Conservation (phyloP, 2,113 vertebrate species). For the Dicaeum eximium region DNA sequence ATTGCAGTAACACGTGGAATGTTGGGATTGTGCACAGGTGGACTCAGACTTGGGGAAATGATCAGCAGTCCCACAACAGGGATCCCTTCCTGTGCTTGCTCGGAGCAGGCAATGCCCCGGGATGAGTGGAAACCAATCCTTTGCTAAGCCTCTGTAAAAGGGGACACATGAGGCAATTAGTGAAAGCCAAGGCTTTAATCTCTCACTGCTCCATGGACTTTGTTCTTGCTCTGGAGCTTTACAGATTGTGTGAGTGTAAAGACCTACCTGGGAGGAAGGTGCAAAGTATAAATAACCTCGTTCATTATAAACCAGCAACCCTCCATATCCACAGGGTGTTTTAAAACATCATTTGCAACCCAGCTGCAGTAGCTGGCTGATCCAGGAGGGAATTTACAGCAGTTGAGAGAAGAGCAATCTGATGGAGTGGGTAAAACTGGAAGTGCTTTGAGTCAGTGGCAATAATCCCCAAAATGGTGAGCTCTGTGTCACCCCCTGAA, state of each 20-base stretch:
- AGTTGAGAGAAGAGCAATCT: not conserved
- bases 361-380: not conserved
- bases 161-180: not conserved
- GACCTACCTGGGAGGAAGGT: not conserved
- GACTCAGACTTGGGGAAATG: too few relatives aligned
- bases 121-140: not conserved
- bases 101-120: not conserved
- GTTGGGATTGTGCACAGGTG: not conserved
- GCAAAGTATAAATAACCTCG: not conserved
- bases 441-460: not conserved
- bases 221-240: not conserved
- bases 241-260: not conserved
- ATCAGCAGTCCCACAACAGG: not conserved
- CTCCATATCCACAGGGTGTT: not conserved
- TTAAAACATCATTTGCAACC: not conserved
- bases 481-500: not conserved
- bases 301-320: not conserved
- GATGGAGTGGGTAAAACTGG: not conserved
- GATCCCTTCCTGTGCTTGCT: not conserved
- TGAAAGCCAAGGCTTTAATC: not conserved
- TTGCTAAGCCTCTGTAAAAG: not conserved
- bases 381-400: not conserved
- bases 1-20: not conserved
- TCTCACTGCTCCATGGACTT: not conserved
- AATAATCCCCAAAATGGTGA: not conserved